A percentile compares a stretch with the other conserved stretches of the same genome.
These are phyloP conservation scores for Exephanes ischioxanthus DNA, from an alignment of 2,888 invertebrate genomes.

Conservation along the genomic window DNA sequence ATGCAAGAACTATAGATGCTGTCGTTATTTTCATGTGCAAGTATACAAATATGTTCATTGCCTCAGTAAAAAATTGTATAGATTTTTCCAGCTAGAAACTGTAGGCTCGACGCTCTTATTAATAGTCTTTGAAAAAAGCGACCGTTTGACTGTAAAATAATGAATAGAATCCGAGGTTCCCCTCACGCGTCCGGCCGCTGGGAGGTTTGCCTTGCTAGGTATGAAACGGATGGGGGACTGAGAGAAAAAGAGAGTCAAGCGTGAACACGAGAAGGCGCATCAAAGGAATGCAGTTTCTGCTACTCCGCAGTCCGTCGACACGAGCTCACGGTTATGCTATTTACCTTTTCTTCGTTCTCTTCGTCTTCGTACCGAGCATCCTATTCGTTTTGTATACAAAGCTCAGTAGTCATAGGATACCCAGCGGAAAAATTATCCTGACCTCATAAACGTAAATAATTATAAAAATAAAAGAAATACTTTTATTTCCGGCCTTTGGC, in stretches of 20 bases:
- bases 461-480: neutral
- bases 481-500: neutral
- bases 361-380: neutral
- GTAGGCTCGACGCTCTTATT: too few species aligned
- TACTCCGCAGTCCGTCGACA: slow-evolving; percentile 2
- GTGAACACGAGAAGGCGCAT: slow-evolving; percentile 15
- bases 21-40: too few species aligned
- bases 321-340: slow-evolving; percentile 16
- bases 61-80: too few species aligned
- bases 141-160: too few species aligned
- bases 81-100: too few species aligned
- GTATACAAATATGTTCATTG: too few species aligned
- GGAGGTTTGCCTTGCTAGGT: too few species aligned
- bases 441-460: neutral
- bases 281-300: slow-evolving; percentile 16
- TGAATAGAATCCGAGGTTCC: too few species aligned
- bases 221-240: neutral
- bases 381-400: slow-evolving; percentile 9
- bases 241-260: neutral
- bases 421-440: neutral
- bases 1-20: too few species aligned
- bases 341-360: slow-evolving; percentile 6
- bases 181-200: too few species aligned
- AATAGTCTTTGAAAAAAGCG: too few species aligned
- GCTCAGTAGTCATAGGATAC: neutral